phyloP scores from a whole-genome alignment of 2,113 vertebrate genomes.

The Microtus ochrogaster region DNA sequence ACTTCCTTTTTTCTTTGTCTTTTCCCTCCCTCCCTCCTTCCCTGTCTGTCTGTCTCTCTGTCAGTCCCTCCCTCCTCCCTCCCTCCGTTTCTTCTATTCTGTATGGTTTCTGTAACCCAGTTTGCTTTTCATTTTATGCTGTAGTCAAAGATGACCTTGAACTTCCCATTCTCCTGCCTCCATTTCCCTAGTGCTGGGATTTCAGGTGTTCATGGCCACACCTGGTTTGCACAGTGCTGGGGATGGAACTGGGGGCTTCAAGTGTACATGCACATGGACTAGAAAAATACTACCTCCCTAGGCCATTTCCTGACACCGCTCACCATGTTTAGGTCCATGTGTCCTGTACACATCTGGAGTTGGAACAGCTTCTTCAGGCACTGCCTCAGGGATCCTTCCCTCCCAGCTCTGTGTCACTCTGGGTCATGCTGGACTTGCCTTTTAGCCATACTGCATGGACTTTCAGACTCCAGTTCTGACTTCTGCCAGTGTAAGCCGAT shows the following conservation, averaged over 20 bases:
- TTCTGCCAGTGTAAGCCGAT: not conserved
- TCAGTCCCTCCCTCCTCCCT: too few relatives aligned
- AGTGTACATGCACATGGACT: not conserved
- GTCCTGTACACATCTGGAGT: not conserved
- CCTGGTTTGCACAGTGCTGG: too few relatives aligned
- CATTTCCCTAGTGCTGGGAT: not conserved
- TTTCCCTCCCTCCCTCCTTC: not conserved
- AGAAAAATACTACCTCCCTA: too few relatives aligned
- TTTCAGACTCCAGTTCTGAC: not conserved
- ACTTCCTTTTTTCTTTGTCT: not conserved
- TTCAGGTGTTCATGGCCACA: not conserved
- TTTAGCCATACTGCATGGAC: not conserved
- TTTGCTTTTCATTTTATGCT: not conserved
- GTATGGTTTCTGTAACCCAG: not conserved
- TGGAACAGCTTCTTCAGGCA: not conserved
- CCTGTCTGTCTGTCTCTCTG: not conserved
- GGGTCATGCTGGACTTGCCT: not conserved
- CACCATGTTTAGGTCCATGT: not conserved
- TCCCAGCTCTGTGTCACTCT: not conserved
- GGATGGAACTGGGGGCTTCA: not conserved
- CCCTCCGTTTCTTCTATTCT: not conserved
- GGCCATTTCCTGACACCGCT: not conserved
- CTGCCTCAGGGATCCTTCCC: not conserved
- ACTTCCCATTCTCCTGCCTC: not conserved
- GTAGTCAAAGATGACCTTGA: not conserved